Percentiles rank a stretch among this genome's conserved stretches.
phyloP scores from a whole-genome alignment of 2,888 invertebrate genomes.

The Chouioia cunea region DNA sequence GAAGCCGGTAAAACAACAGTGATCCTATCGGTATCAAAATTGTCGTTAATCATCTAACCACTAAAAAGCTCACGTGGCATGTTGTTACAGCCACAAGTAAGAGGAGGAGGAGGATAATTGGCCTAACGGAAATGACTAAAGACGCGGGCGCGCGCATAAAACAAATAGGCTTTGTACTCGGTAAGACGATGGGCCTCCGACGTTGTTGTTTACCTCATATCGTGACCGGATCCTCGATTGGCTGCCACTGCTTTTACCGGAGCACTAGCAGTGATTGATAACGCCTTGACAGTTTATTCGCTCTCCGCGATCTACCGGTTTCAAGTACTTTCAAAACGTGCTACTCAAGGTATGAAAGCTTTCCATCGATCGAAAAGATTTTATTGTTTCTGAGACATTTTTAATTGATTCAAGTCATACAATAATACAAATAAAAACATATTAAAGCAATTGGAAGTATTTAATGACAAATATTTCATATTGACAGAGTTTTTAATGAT shows the following conservation, averaged over 20 bases:
- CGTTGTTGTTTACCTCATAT: constrained; percentile 26
- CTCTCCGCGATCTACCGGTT: background rate
- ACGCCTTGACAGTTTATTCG: constrained; percentile 18
- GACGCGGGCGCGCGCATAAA: constrained; percentile 9
- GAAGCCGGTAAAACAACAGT: background rate
- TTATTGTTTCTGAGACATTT: too few relatives aligned
- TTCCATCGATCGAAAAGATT: background rate
- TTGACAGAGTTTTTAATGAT: too few relatives aligned
- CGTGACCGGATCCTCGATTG: constrained; percentile 42
- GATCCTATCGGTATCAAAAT: too few relatives aligned
- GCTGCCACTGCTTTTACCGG: background rate
- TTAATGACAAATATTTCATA: too few relatives aligned
- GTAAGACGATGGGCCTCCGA: constrained; percentile 29
- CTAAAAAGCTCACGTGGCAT: background rate
- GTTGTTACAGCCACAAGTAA: background rate
- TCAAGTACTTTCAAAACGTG: background rate
- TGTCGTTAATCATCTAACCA: background rate
- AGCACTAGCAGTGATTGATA: constrained; percentile 32
- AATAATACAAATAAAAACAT: too few relatives aligned
- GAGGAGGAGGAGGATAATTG: constrained; percentile 24
- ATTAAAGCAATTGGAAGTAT: too few relatives aligned
- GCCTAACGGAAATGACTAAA: background rate
- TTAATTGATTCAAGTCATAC: too few relatives aligned
- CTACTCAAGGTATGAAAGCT: background rate
- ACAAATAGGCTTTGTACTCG: constrained; percentile 26